Evolutionary conservation across 64 coral and sea anemone genomes (phyloP).

Genomic region (Orbicella faveolata): DNA sequence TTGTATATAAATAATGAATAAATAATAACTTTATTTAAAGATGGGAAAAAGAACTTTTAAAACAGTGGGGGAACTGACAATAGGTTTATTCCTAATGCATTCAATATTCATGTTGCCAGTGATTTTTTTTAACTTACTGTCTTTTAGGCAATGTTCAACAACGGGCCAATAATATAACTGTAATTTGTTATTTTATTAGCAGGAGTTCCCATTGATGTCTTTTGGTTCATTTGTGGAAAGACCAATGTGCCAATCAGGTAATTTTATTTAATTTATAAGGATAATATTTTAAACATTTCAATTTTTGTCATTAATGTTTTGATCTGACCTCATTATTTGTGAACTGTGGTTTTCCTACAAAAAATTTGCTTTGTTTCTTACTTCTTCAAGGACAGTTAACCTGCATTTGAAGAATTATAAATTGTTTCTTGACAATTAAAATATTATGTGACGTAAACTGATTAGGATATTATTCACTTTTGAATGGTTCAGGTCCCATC

Average conservation of each 20-base stretch:
- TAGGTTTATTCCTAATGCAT: not conserved
- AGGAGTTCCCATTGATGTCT: slow-evolving; percentile 24
- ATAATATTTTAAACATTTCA: not conserved
- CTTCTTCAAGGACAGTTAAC: no score
- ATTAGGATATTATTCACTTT: not conserved
- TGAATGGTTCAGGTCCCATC: slow-evolving; percentile 5
- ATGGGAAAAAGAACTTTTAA: not conserved
- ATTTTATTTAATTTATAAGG: not conserved
- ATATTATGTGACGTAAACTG: not conserved
- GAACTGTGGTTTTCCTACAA: no score
- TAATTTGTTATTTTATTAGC: not conserved
- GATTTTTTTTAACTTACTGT: no score
- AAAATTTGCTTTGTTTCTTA: no score
- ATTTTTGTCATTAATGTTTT: no score
- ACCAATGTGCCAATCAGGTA: slow-evolving; percentile 9
- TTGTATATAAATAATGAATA: not conserved
- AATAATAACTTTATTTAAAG: not conserved
- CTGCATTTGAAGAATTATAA: no score
- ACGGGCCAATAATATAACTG: no score
- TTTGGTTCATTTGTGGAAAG: slow-evolving; percentile 28
- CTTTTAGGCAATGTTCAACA: no score
- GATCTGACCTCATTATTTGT: no score
- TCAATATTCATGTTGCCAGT: no score
- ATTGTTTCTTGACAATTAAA: not conserved
- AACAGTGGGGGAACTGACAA: not conserved